phyloP scores from a whole-genome alignment of 1,140 invertebrate genomes.

The Limonius californicus region DNA sequence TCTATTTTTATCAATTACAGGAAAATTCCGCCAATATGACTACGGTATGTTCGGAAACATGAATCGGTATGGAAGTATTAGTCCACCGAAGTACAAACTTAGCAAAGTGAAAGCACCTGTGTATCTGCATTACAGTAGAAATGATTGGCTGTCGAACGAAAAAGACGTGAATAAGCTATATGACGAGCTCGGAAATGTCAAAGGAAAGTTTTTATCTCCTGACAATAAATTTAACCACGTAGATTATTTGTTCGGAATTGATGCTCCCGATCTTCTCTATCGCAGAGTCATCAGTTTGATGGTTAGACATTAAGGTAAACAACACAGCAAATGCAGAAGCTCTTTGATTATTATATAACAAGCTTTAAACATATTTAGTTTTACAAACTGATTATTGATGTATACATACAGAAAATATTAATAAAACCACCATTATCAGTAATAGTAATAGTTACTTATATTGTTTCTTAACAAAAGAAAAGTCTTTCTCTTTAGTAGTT shows the following conservation, averaged over 20 bases:
- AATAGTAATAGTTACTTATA: too few relatives aligned
- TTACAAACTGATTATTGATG: too few relatives aligned
- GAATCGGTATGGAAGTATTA: slow-evolving; percentile 12
- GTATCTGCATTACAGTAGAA: slow-evolving; percentile 51
- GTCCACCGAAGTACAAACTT: slow-evolving; percentile 54
- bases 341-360: too few relatives aligned
- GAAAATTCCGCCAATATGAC: slow-evolving; percentile 63
- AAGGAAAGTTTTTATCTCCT: slow-evolving; percentile 49
- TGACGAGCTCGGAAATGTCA: slow-evolving; percentile 46
- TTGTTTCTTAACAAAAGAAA: too few relatives aligned
- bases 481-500: too few relatives aligned
- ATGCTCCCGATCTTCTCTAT: slow-evolving; percentile 53
- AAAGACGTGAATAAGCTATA: slow-evolving; percentile 42
- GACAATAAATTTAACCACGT: slow-evolving; percentile 56
- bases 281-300: slow-evolving; percentile 11
- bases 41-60: slow-evolving; percentile 48
- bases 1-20: slow-evolving; percentile 31
- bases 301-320: too few relatives aligned
- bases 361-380: too few relatives aligned
- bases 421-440: too few relatives aligned
- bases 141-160: slow-evolving; percentile 48
- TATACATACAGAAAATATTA: too few relatives aligned
- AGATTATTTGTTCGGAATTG: slow-evolving; percentile 57
- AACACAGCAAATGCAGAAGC: too few relatives aligned
- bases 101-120: slow-evolving; percentile 57